Evolutionary conservation across 2,797 vertebrate genomes (phyloP), one percentile per base, ranked within the genome.

Genomic region (Amblyopsis hoosieri): DNA sequence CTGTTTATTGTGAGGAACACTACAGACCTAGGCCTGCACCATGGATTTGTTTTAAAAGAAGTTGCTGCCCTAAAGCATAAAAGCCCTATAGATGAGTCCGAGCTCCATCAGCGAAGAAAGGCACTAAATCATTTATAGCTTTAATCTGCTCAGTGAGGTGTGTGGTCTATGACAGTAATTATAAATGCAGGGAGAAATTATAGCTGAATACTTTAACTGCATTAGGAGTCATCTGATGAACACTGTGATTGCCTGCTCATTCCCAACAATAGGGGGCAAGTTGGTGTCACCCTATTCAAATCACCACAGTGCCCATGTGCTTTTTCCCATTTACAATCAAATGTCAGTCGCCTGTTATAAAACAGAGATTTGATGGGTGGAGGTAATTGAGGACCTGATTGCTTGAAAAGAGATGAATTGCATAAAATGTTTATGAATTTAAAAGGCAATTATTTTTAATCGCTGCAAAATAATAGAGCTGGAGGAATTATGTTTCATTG

Each of bases 131-230:
- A 98, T 99, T 98, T 97, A 99, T 96, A 93, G 95, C 96, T 97
- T 98, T 98, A 99, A 99, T 99, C 96, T 98, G 96, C 94, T 98
- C 97, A 96, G 93, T 95, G 97, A 99, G 97, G 97, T 99, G 97
- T 99, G 95, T 94, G 95, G 95, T 95, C 97, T 96, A 95, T 97
- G 96, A 96, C 96, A 97, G 96, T 98, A 99, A 99, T 99, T 99
- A 99, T 98, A 98, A 98, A 99, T 98, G 97, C 97, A 96, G 94
- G 94, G 93, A 97, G 95, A 95, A 99, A 98, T 98, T 97, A 98
- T 96, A 95, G 95, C 95, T 92, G 97, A 99, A 97, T 96, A 96
- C 95, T 95, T 96, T 96, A 96, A 98, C 95, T 96, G 95, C 97
- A 97, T 98, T 98, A 99, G 95, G 95, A 95, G 94, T 93, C 92